Conservation (phyloP, 2,113 vertebrate species). For the Myanophis thanlyinensis region DNA sequence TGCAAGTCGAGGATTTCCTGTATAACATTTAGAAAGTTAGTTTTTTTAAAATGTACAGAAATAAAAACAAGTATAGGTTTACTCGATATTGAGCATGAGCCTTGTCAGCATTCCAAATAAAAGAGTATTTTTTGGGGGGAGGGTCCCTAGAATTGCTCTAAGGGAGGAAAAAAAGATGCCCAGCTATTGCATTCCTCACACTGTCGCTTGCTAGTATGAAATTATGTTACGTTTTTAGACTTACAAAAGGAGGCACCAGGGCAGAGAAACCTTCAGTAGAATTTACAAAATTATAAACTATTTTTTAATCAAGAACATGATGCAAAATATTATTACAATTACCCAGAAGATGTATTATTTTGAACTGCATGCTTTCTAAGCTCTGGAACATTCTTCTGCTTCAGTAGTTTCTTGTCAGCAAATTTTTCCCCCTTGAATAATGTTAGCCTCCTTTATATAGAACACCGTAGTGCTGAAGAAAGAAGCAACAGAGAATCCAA, state of each 20-base stretch:
- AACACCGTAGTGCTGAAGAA: not conserved
- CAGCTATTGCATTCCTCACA: not conserved
- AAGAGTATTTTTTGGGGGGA: not conserved
- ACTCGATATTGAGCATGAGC: not conserved
- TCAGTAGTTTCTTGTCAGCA: not conserved
- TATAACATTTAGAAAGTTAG: not conserved
- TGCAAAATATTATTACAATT: not conserved
- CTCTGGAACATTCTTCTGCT: conserved; percentile 50
- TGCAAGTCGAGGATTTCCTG: too few relatives aligned
- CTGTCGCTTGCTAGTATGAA: not conserved
- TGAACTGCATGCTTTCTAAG: conserved; percentile 44
- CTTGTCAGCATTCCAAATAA: not conserved
- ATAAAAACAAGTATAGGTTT: not conserved
- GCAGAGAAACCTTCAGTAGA: not conserved
- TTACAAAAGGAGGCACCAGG: not conserved
- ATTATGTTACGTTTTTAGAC: not conserved
- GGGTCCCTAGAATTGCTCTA: not conserved
- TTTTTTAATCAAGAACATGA: not conserved
- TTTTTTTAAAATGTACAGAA: not conserved
- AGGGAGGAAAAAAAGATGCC: not conserved
- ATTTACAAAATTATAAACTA: not conserved
- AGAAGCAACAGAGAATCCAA: not conserved
- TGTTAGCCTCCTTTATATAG: not conserved
- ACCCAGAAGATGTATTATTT: conserved; percentile 36
- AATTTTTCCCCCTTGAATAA: not conserved